Evolutionary conservation across 2,888 invertebrate genomes (phyloP), one percentile per base, ranked within the genome.

Genomic region (Cistogaster globosa): DNA sequence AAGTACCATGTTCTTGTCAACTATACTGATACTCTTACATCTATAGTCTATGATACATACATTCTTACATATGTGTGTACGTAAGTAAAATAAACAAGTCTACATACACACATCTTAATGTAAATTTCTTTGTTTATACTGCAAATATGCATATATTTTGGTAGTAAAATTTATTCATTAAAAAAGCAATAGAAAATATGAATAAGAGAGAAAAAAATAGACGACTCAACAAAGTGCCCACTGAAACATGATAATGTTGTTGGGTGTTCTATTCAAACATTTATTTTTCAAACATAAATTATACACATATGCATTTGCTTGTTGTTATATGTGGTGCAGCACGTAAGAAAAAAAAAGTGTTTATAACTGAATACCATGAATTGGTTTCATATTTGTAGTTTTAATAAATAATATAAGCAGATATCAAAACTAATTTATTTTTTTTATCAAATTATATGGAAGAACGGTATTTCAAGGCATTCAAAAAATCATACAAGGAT

Each of bases 81-180:
- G 42, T 6, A 12, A 42, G 42, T 42, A 42, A 42, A 42, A 12
- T 12, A 12, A 42, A 42, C 42, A 42, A 42, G 12, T 12, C 8
- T 7, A 12, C 12, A 42, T 42, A 12, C 42, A 12, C 12, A 32
- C 32, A 32, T 8, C 6, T 32, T 12, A 42, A 42, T 22, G 2
- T 55, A 20, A 55, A 16, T 22, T 26, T 57, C 22, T 38, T 6
- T 60, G 38, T 18, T 11, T 57, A 42, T 9, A 62, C 38, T 11
- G 12, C 12, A 60, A 20, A 62, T n/a, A 60, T 36, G n/a, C n/a
- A 36, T 45, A 51, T 60, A 18, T 53, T 22, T 32, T 32, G 58
- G 38, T 77, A 62, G 55, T 67, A 32, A 67, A 83, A 83, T 55
- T 22, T 69, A 69, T 79, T 68, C 74, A 78, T 51, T 72, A 79